Evolutionary conservation across 2,797 vertebrate genomes (phyloP).

Genomic region (Antrozous pallidus): DNA sequence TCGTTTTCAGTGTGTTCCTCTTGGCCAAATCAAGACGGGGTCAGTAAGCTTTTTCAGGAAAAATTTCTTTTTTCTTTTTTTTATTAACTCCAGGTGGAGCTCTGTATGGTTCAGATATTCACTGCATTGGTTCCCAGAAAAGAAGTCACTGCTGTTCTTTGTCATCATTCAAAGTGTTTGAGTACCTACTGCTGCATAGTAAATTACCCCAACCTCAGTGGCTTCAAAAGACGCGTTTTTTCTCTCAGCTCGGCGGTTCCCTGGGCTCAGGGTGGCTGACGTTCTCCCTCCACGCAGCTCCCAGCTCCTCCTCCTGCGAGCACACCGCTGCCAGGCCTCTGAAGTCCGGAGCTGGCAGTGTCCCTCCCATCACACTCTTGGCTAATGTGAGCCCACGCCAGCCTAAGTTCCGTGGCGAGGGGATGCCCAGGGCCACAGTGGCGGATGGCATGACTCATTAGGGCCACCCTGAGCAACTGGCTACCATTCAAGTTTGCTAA

Average conservation of each 20-base stretch:
- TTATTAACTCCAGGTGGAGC: not conserved
- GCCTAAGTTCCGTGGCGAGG: not conserved
- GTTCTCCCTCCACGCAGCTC: not conserved
- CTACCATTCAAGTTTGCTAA: not conserved
- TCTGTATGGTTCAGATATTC: not conserved
- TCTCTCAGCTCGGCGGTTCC: not conserved
- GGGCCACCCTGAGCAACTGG: not conserved
- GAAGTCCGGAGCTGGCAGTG: too few relatives aligned
- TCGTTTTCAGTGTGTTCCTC: not conserved
- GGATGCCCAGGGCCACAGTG: not conserved
- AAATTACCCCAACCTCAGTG: not conserved
- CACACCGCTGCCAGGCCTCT: not conserved
- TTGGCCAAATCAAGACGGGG: not conserved
- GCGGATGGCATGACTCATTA: not conserved
- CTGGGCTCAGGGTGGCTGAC: not conserved
- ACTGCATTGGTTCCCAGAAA: not conserved
- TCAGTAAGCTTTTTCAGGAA: not conserved
- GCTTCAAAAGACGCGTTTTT: not conserved
- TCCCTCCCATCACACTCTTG: not conserved
- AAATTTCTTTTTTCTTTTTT: not conserved
- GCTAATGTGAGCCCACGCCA: not conserved
- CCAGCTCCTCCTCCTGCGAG: not conserved
- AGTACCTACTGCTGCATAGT: not conserved
- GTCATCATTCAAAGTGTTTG: not conserved
- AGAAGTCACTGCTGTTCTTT: not conserved